Conservation (phyloP, 2,888 invertebrate species). For the Pollenia labialis region DNA sequence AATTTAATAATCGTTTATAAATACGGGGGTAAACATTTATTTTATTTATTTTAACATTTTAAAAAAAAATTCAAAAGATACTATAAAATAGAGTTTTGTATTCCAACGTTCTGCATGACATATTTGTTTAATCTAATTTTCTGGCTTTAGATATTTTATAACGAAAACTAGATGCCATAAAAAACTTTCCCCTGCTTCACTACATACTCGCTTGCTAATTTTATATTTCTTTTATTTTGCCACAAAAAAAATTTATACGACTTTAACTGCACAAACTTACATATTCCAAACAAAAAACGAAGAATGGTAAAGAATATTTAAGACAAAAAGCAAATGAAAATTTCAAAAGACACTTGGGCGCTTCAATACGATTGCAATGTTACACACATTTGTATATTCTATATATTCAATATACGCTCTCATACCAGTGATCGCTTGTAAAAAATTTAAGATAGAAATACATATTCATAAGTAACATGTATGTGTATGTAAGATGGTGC, state of each 20-base stretch:
- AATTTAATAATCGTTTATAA: too few species aligned
- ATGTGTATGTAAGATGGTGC: neutral
- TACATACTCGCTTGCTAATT: conserved; percentile 2
- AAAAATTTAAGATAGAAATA: too few species aligned
- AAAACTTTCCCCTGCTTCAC: neutral
- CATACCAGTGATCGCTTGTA: too few species aligned
- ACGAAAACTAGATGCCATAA: neutral
- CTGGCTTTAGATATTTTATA: neutral
- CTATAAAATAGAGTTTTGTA: neutral
- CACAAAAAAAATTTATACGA: neutral
- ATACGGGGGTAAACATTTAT: too few species aligned
- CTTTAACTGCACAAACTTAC: neutral
- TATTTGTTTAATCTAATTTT: neutral
- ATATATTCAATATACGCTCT: too few species aligned
- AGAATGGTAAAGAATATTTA: neutral
- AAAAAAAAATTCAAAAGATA: neutral
- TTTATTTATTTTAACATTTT: too few species aligned
- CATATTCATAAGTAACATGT: neutral
- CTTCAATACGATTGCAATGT: conserved; percentile 10
- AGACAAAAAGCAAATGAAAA: neutral
- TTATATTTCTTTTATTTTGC: neutral
- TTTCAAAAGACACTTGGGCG: neutral
- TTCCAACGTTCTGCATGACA: neutral
- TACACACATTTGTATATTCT: too few species aligned
- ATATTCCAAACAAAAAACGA: neutral